Conservation (phyloP, 2,113 vertebrate genomes). For the Taurulus bubalis region DNA sequence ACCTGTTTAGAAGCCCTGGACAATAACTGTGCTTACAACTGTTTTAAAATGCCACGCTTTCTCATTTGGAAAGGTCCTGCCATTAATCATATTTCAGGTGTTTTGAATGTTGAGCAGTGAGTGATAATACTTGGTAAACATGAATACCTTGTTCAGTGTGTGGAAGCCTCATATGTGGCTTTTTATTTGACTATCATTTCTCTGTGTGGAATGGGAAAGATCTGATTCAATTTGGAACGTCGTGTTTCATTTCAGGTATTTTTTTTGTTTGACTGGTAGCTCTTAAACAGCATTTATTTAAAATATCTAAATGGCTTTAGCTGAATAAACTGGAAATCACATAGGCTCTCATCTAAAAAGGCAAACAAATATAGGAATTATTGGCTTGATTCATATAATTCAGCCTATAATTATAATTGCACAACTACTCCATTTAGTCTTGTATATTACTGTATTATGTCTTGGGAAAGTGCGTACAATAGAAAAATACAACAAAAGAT, state of each 20-base stretch:
- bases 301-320: background rate
- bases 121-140: conserved; percentile 4
- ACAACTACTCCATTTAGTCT: background rate
- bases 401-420: background rate
- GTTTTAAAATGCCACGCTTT: background rate
- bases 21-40: conserved; percentile 14
- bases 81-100: conserved; percentile 24
- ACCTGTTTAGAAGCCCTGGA: background rate
- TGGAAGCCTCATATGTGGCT: background rate
- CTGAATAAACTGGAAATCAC: background rate
- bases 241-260: background rate
- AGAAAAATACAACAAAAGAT: background rate
- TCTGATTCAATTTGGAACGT: background rate
- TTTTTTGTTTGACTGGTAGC: background rate
- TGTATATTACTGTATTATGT: no score
- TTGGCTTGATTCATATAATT: background rate
- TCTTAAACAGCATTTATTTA: background rate
- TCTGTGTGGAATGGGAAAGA: background rate
- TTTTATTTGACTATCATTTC: background rate
- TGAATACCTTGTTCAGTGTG: conserved; percentile 15
- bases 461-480: background rate
- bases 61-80: conserved; percentile 14
- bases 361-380: background rate
- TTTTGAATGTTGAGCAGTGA: conserved; percentile 14
- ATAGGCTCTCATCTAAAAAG: background rate